These are phyloP conservation scores for Oreonectes daqikongensis DNA, from an alignment of 2,797 vertebrate species.

Conservation along the genomic window DNA sequence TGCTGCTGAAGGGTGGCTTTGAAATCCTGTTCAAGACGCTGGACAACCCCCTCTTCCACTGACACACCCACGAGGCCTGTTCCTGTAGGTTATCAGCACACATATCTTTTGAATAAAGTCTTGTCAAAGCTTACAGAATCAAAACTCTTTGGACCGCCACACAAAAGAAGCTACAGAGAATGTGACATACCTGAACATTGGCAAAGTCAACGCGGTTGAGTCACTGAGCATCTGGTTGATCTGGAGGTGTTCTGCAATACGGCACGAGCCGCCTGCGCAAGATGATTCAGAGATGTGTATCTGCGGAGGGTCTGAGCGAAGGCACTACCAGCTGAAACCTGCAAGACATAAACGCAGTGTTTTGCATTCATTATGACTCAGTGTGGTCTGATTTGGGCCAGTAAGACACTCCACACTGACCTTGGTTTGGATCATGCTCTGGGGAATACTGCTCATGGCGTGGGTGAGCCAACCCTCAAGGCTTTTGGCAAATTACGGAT, in stretches of 20 bases:
- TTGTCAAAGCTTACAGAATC: neutral
- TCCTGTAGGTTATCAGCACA: conserved; percentile 75
- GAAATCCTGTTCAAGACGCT: conserved; percentile 97
- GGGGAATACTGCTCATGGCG: conserved; percentile 92
- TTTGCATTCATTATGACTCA: neutral
- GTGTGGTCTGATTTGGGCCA: too few species aligned
- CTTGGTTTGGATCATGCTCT: conserved; percentile 94
- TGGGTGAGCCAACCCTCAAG: conserved; percentile 96
- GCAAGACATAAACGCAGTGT: conserved; percentile 12
- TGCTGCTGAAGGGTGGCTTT: conserved; percentile 97
- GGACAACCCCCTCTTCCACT: conserved; percentile 96
- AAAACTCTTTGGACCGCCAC: neutral
- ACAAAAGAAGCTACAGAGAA: neutral
- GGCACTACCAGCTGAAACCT: conserved; percentile 97
- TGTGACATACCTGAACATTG: conserved; percentile 88
- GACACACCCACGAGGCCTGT: conserved; percentile 98
- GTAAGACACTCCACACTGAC: conserved; percentile 68
- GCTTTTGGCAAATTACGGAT: conserved; percentile 99
- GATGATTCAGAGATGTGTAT: conserved; percentile 97
- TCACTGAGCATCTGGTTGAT: conserved; percentile 99
- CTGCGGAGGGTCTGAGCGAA: conserved; percentile 96
- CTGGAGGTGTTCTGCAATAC: conserved; percentile 98
- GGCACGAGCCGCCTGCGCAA: conserved; percentile 94
- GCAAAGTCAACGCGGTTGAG: conserved; percentile 97
- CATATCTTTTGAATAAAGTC: neutral